These are phyloP conservation scores for Thinocorus orbignyianus DNA, from an alignment of 2,113 vertebrate genomes.

Conservation along the genomic window DNA sequence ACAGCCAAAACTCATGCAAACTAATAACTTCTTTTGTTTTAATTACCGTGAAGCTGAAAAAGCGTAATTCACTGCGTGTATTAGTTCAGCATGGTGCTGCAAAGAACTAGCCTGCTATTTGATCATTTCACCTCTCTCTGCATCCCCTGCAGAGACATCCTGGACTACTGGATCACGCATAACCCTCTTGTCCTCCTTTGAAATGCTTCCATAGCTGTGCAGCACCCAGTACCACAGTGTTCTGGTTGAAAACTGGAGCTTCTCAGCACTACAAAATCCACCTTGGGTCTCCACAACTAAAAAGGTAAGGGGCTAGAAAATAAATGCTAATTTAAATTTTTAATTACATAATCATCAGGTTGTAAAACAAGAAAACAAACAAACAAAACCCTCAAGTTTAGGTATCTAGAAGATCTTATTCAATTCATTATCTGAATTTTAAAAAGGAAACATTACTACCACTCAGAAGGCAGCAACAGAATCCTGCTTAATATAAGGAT, in stretches of 20 bases:
- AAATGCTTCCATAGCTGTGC: not conserved
- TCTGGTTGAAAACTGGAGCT: not conserved
- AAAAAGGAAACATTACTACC: not conserved
- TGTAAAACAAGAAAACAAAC: not conserved
- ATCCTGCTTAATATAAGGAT: not conserved
- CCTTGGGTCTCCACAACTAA: not conserved
- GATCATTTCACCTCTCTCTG: not conserved
- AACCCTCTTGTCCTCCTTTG: not conserved
- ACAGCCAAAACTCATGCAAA: not conserved
- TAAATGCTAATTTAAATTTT: not conserved
- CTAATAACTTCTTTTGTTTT: not conserved
- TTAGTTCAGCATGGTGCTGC: conserved; percentile 1
- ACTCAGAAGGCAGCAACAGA: not conserved
- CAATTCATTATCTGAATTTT: not conserved
- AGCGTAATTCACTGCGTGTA: not conserved
- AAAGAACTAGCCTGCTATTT: not conserved
- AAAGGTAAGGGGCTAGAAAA: not conserved
- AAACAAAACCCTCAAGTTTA: not conserved
- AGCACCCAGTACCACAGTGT: fast-evolving
- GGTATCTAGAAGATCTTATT: not conserved
- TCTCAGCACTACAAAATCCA: not conserved
- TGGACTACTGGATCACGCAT: not conserved
- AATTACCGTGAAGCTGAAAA: not conserved
- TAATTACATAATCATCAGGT: not conserved
- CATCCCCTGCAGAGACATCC: not conserved